Base-by-base conservation (phyloP, 1,140 invertebrate species). In the Drosophila athabasca region DNA sequence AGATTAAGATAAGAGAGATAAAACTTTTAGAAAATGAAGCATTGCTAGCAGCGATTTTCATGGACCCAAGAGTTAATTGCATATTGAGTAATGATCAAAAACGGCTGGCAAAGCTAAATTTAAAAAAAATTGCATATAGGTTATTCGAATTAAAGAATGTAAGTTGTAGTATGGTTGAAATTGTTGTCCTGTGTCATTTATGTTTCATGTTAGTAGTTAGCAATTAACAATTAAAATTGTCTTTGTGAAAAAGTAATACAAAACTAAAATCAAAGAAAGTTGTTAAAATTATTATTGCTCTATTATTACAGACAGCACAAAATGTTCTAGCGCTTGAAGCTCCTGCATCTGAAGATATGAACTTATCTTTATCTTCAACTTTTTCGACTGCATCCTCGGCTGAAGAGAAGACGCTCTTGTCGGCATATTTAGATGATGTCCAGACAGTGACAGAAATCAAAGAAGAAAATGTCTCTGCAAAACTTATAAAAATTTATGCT, bases 11-110 rank as follows among this genome's bases (percentile, higher is more conserved):
- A 1, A 19, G 17, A 19, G 17, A 19, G 17, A 1, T 19, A 19
- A 19, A 19, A 15, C 53, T 71, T 9, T 31, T 65, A 19, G 53
- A 71, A 44, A 65, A 71, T 15, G 13, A 70, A 29, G 46, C 54
- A 19, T 7, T 70, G 19, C 51, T 69, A 49, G 29, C 57, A 15
- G 58, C 65, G n/a, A 48, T 62, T 19, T 19, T 19, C 17, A 19
- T 19, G 17, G 17, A 19, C 17, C 17, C 17, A 19, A 19, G 17
- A 19, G 17, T 19, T 19, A 19, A 19, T 19, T 19, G 17, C 17
- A 19, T 19, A 19, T 19, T 19, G 1, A 19, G 17, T 19, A 19
- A 19, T 19, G 17, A 19, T 19, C 17, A 19, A 19, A 19, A 19
- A 19, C 1, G 17, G 17, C 17, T 19, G 17, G 17, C 17, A 19